Base-by-base conservation (phyloP, 2,888 invertebrate genomes). In the Apodemia hepburni region DNA sequence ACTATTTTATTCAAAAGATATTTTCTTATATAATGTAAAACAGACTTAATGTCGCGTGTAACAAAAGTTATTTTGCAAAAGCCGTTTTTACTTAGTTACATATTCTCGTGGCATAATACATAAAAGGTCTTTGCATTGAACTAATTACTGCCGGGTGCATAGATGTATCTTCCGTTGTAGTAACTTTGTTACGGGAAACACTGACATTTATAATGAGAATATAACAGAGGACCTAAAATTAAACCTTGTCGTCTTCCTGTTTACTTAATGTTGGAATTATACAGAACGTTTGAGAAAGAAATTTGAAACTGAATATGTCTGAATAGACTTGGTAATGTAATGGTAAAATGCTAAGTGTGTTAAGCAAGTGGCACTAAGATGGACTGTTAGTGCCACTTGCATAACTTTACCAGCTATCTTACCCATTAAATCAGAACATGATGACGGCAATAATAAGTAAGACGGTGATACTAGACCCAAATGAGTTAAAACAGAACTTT, bases 41-140 rank as follows among this genome's bases (percentile, higher is more conserved):
- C 54, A 54, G 54, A 54, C 54, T 54, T 54, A 54, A 54, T 15
- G 27, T 15, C 12, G 12, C 6, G 12, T 6, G 2, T 1, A 15
- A 54, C 15, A 54, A 54, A 54, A 54, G 54, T 27, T 54, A 15
- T 27, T 54, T 54, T 27, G 15, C 54, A 54, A 54, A 27, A 54
- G 54, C 27, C 27, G 18, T 11, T 22, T 12, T 4, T 15, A 54
- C 54, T 27, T 54, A 27, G 54, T 54, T 54, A 54, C 54, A 54
- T 54, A 54, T 54, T 54, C 54, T 54, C 54, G 27, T 54, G 22
- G 54, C 27, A 54, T 54, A 27, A 54, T 22, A 22, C 54, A 54
- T 54, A 54, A 27, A 54, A 54, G 54, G 49, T 54, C 22, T 54
- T 18, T 54, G 18, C 54, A 54, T 54, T 54, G 54, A 54, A 54